Base-by-base conservation (phyloP, 1,140 invertebrate genomes). In the Archivesica marissinica region DNA sequence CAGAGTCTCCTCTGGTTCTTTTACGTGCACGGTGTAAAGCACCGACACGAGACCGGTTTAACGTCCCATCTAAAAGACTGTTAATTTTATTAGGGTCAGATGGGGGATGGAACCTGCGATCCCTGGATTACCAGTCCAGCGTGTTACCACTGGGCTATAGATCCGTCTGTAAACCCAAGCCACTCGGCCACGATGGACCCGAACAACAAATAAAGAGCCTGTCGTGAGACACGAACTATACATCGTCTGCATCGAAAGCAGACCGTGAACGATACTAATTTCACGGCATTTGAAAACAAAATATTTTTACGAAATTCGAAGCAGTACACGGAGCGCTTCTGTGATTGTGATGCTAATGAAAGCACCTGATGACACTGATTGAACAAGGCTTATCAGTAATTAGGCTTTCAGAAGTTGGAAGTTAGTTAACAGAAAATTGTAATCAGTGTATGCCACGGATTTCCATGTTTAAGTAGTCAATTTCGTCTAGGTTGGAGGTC, bases 361-460 rank as follows among this genome's bases (percentile, higher is more conserved):
- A 78, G 76, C 76, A 78, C 76, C 56, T 30, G 13, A 17, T 64
- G 76, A 78, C 76, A 78, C 76, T 78, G 76, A 78, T 78, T 64
- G 76, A 61, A 64, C 54, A 64, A 78, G 54, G 59, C 59, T 78
- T 44, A 78, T 64, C 35, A 64, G 54, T 78, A 78, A 78, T 78
- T 59, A 64, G 30, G 23, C 66, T 70, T 70, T 70, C 38, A 25
- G 66, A 70, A 39, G 66, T 44, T 70, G n/a, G 23, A 70, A 70
- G 23, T 70, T 70, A 70, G 66, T 70, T 70, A 70, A 70, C 66
- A n/a, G 66, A 70, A 70, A 47, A 47, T 28, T 70, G 20, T 47
- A 23, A 70, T 44, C 47, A 70, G 7, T 70, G 20, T 47, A 4
- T 47, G 23, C 25, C 66, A 25, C 20, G 13, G 38, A 0, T 68